phyloP scores from a whole-genome alignment of 92 coral and sea anemone species.

The Scolanthus callimorphus region DNA sequence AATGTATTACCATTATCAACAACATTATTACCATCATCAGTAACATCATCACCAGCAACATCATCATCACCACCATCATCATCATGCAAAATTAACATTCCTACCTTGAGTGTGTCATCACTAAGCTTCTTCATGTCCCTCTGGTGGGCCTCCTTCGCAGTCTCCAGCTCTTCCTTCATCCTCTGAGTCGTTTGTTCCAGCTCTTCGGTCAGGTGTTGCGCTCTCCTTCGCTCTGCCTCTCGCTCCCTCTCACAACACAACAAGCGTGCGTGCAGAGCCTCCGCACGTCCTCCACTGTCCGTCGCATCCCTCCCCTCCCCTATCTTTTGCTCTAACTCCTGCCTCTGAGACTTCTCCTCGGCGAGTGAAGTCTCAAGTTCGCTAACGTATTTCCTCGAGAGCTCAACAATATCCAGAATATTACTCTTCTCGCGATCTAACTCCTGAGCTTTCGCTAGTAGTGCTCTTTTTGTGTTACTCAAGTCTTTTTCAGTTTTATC shows the following conservation, averaged over 20 bases:
- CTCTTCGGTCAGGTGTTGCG: constrained; percentile 49
- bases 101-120: constrained; percentile 54
- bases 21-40: no score
- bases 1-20: no score
- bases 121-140: constrained; percentile 81
- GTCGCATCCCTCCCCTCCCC: not conserved
- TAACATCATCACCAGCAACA: no score
- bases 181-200: constrained; percentile 61
- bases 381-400: constrained; percentile 58
- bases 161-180: constrained; percentile 61
- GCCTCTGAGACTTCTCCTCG: constrained; percentile 49
- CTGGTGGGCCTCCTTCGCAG: constrained; percentile 52
- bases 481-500: constrained; percentile 52
- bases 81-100: no score
- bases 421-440: constrained; percentile 73
- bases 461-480: constrained; percentile 42
- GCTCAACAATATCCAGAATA: constrained; percentile 65
- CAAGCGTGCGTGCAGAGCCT: constrained; percentile 36
- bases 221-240: constrained; percentile 44
- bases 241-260: constrained; percentile 47
- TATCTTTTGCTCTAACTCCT: constrained; percentile 45
- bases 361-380: constrained; percentile 62
- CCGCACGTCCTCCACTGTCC: constrained; percentile 1
- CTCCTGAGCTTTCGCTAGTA: constrained; percentile 64
- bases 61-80: no score